These are phyloP conservation scores for Riptortus pedestris DNA, from an alignment of 1,140 invertebrate genomes.

Conservation along the genomic window DNA sequence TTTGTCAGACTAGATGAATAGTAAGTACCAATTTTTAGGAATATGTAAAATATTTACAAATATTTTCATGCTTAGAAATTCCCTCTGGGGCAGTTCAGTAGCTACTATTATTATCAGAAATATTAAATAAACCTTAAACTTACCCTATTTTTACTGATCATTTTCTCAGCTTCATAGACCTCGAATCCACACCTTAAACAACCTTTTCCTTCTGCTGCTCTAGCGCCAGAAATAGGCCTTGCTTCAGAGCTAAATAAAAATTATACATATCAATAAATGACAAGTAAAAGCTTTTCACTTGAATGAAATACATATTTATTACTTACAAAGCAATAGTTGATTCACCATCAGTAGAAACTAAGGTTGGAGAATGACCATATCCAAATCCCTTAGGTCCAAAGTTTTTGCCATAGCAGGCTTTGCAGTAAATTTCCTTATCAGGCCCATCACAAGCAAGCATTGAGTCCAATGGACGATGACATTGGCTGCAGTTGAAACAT, in stretches of 20 bases:
- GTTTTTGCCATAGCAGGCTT: conserved; percentile 76
- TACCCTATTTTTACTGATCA: conserved; percentile 78
- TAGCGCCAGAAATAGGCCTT: conserved; percentile 44
- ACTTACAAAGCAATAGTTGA: conserved; percentile 60
- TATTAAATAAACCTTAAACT: conserved; percentile 22
- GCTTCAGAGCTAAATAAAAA: conserved; percentile 40
- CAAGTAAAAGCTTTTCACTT: too few relatives aligned
- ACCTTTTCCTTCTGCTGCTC: conserved; percentile 56
- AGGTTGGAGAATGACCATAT: conserved; percentile 73
- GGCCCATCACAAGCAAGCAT: conserved; percentile 80
- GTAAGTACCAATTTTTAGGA: too few relatives aligned
- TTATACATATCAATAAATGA: too few relatives aligned
- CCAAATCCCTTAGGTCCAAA: conserved; percentile 86
- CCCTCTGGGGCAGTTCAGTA: too few relatives aligned
- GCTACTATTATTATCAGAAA: too few relatives aligned
- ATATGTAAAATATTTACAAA: too few relatives aligned
- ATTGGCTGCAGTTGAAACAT: conserved; percentile 85
- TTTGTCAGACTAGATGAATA: too few relatives aligned
- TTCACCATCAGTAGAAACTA: conserved; percentile 64
- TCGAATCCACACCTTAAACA: conserved; percentile 77
- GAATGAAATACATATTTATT: too few relatives aligned
- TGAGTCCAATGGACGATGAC: conserved; percentile 88
- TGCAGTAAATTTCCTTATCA: conserved; percentile 79
- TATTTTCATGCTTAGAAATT: too few relatives aligned
- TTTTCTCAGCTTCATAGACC: conserved; percentile 86